phyloP scores from a whole-genome alignment of 2,797 vertebrate species.

The Lepus townsendii region DNA sequence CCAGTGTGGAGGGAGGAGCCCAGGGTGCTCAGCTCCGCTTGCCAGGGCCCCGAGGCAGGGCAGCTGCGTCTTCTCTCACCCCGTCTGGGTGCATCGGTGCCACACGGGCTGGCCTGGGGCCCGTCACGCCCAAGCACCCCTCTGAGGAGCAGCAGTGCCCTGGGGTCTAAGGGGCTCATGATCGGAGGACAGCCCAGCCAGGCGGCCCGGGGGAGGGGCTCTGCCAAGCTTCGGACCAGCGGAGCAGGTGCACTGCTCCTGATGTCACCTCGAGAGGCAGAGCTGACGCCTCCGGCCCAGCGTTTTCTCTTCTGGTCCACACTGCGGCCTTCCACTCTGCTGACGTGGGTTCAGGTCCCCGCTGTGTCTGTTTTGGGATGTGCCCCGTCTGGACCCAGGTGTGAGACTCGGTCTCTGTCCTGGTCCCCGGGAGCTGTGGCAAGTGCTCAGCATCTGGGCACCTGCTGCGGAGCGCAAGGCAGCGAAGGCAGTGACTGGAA shows the following conservation, averaged over 20 bases:
- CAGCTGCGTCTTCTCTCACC: background rate
- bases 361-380: accelerated
- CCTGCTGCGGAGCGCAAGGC: accelerated
- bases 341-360: accelerated
- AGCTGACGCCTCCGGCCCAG: too few species aligned
- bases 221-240: too few species aligned
- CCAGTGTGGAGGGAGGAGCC: background rate
- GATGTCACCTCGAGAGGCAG: too few species aligned
- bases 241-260: too few species aligned
- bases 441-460: accelerated
- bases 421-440: accelerated
- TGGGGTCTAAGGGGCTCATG: too few species aligned
- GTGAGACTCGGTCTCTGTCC: too few species aligned
- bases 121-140: accelerated
- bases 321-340: accelerated
- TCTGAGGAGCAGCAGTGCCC: background rate
- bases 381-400: accelerated
- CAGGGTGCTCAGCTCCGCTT: background rate
- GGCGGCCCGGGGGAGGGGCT: background rate
- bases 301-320: accelerated
- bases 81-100: accelerated
- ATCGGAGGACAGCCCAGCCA: background rate
- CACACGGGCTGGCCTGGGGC: background rate
- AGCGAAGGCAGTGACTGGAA: accelerated
- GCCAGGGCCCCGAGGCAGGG: accelerated